Percentiles rank a stretch among this genome's conserved stretches.
phyloP scores from a whole-genome alignment of 2,888 invertebrate genomes.

The Polydrusus tereticollis region DNA sequence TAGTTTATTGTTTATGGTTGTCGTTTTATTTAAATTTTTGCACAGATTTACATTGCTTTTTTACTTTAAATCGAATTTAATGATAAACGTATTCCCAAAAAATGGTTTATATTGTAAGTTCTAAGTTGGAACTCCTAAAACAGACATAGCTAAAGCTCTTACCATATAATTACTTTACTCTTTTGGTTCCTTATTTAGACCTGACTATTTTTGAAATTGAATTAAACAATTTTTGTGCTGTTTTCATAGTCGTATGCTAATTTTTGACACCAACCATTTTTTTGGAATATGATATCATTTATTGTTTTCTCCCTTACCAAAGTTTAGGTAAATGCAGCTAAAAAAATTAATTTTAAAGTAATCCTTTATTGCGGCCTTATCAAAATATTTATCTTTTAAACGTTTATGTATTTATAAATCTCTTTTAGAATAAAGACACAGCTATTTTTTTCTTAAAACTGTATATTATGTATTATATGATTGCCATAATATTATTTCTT shows the following conservation, averaged over 20 bases:
- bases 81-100: neutral
- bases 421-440: conserved; percentile 67
- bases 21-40: neutral
- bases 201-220: too few relatives aligned
- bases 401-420: conserved; percentile 63
- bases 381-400: conserved; percentile 63
- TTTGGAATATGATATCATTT: neutral
- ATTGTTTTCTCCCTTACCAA: neutral
- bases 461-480: conserved; percentile 63
- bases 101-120: neutral
- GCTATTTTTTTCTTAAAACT: conserved; percentile 64
- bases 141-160: neutral
- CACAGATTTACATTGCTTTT: conserved; percentile 24
- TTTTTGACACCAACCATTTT: neutral
- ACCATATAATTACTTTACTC: too few relatives aligned
- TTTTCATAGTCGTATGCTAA: too few relatives aligned
- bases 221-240: too few relatives aligned
- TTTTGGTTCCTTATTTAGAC: too few relatives aligned
- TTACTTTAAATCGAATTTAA: conserved; percentile 30
- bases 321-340: neutral
- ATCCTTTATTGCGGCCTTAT: conserved; percentile 66
- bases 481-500: conserved; percentile 62
- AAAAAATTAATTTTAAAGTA: conserved; percentile 52
- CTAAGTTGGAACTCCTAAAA: too few relatives aligned
- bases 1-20: neutral